These are phyloP conservation scores for Lissocephala sabroskyi DNA, from an alignment of 2,888 invertebrate species.

Conservation along the genomic window DNA sequence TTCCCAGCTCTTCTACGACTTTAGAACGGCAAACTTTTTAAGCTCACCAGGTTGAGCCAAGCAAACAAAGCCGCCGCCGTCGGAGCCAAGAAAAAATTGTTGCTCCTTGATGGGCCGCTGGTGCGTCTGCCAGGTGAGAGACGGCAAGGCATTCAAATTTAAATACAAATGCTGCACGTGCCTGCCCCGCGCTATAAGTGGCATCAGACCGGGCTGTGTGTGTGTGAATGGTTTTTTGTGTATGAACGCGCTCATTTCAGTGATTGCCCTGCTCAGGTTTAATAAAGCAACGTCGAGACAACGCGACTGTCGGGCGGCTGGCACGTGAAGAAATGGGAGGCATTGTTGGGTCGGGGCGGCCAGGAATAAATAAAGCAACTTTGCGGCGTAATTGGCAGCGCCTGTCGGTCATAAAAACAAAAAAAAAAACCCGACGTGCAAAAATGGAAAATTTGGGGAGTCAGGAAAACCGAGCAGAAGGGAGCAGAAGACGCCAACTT, in stretches of 20 bases:
- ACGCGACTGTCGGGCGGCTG: conserved; percentile 20
- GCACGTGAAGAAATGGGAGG: not conserved
- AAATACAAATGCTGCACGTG: conserved; percentile 64
- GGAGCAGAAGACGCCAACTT: conserved; percentile 31
- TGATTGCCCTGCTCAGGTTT: conserved; percentile 54
- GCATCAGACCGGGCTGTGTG: not conserved
- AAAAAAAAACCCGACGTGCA: no score
- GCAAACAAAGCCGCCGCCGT: no score
- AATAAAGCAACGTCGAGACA: conserved; percentile 55
- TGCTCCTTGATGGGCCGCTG: conserved; percentile 20
- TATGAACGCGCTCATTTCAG: conserved; percentile 49
- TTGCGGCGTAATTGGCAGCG: conserved; percentile 48
- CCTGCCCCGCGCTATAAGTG: conserved; percentile 33
- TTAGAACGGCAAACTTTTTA: no score
- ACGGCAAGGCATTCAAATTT: conserved; percentile 50
- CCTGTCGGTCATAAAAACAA: conserved; percentile 21
- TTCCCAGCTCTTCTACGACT: no score
- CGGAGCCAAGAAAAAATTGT: conserved; percentile 17
- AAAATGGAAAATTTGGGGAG: no score
- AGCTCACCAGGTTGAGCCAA: no score
- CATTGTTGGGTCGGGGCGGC: not conserved
- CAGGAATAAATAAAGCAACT: conserved; percentile 45
- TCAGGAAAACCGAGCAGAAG: no score
- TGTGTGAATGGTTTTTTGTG: not conserved
- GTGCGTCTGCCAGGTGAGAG: conserved; percentile 27